These are phyloP conservation scores for Hippopotamus amphibius DNA, from an alignment of 2,113 vertebrate genomes.

Conservation along the genomic window DNA sequence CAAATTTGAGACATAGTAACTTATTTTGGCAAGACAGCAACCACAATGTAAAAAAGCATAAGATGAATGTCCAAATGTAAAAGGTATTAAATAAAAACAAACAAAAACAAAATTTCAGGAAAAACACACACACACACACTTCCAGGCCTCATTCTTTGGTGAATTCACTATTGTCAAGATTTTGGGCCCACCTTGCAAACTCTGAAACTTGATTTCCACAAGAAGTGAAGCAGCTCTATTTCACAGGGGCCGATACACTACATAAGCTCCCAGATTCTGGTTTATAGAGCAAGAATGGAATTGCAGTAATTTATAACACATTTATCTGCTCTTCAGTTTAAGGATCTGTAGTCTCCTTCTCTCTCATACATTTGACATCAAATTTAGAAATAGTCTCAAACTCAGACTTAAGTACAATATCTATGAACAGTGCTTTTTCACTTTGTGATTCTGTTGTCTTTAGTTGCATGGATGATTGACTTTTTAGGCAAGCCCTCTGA, in stretches of 20 bases:
- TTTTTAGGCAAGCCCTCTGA: not conserved
- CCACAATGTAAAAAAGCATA: constrained; percentile 14
- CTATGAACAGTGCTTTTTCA: not conserved
- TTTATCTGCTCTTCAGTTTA: not conserved
- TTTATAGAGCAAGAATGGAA: not conserved
- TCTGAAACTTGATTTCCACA: not conserved
- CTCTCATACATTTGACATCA: not conserved
- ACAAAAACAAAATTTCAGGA: not conserved
- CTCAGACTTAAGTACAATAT: not conserved
- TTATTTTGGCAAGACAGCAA: constrained; percentile 44
- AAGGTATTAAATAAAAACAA: not conserved
- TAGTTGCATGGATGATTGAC: not conserved
- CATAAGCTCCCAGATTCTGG: not conserved
- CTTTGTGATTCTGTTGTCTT: not conserved
- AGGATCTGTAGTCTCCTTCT: not conserved
- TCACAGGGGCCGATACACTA: not conserved
- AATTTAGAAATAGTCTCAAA: not conserved
- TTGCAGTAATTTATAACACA: not conserved
- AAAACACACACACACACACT: not conserved
- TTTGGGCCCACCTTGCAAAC: not conserved
- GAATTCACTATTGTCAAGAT: not conserved
- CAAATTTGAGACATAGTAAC: constrained; percentile 1
- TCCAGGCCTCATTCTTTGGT: not conserved
- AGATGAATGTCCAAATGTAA: not conserved
- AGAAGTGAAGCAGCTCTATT: not conserved